phyloP scores from a whole-genome alignment of 2,797 vertebrate genomes.

The Hydrophis major region DNA sequence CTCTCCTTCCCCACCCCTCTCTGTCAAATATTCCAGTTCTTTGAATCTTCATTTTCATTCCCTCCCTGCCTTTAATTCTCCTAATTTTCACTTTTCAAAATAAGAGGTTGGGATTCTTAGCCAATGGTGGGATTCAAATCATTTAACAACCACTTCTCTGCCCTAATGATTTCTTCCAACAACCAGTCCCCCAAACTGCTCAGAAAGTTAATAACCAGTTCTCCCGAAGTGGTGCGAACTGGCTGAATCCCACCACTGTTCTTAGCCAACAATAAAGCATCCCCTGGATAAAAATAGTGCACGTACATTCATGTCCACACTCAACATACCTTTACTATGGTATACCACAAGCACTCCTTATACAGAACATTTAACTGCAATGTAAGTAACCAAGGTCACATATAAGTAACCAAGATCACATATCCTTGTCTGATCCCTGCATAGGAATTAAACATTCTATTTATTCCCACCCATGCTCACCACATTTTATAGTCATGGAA shows the following conservation, averaged over 20 bases:
- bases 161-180: too few relatives aligned
- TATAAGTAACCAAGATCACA: background rate
- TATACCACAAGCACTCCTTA: background rate
- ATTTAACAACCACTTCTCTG: too few relatives aligned
- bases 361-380: background rate
- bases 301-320: background rate
- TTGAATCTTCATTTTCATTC: background rate
- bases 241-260: too few relatives aligned
- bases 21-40: background rate
- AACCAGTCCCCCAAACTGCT: too few relatives aligned
- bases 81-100: background rate
- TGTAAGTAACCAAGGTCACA: background rate
- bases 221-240: too few relatives aligned
- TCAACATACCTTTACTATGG: background rate
- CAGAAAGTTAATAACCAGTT: too few relatives aligned
- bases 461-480: background rate
- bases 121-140: background rate
- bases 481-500: background rate
- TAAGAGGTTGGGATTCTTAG: background rate
- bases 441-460: background rate
- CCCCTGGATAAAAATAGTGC: background rate
- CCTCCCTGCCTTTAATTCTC: background rate
- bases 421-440: background rate
- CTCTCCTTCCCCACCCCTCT: background rate
- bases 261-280: background rate